Evolutionary conservation across 2,888 invertebrate genomes (phyloP).

Genomic region (Unio pictorum): DNA sequence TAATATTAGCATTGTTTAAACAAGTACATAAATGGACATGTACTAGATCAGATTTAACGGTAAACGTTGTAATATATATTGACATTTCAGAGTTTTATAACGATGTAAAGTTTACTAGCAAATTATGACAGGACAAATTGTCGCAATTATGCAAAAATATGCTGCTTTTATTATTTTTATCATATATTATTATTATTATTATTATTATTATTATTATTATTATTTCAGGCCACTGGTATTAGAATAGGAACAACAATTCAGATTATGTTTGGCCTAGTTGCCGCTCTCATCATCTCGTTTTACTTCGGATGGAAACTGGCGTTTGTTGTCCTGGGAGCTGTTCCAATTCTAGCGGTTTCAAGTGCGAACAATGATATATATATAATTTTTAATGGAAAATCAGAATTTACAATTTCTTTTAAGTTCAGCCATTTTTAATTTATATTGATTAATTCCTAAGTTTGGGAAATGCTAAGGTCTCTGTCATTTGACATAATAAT

Average conservation of each 20-base stretch:
- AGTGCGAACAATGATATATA: conserved; percentile 21
- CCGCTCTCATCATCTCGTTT: conserved; percentile 72
- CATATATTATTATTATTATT: background rate
- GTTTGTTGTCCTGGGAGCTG: conserved; percentile 69
- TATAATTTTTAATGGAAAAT: too few relatives aligned
- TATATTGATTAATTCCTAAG: too few relatives aligned
- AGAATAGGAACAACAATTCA: conserved; percentile 70
- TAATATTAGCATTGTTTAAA: too few relatives aligned
- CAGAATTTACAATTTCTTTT: too few relatives aligned
- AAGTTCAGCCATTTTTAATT: too few relatives aligned
- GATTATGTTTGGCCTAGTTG: conserved; percentile 65
- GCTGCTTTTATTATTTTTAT: too few relatives aligned
- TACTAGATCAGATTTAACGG: background rate
- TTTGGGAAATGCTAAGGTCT: too few relatives aligned
- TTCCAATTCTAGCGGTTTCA: conserved; percentile 69
- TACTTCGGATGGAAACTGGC: conserved; percentile 73
- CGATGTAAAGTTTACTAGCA: background rate
- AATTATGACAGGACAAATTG: background rate
- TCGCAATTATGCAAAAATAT: background rate
- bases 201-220: background rate
- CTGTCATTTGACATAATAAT: too few relatives aligned
- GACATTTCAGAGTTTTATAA: background rate
- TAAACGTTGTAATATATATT: background rate
- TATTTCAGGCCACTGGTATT: conserved; percentile 70
- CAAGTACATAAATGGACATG: background rate